Evolutionary conservation across 2,113 vertebrate genomes (phyloP).

Genomic region (Petrocephalus microphthalmus): DNA sequence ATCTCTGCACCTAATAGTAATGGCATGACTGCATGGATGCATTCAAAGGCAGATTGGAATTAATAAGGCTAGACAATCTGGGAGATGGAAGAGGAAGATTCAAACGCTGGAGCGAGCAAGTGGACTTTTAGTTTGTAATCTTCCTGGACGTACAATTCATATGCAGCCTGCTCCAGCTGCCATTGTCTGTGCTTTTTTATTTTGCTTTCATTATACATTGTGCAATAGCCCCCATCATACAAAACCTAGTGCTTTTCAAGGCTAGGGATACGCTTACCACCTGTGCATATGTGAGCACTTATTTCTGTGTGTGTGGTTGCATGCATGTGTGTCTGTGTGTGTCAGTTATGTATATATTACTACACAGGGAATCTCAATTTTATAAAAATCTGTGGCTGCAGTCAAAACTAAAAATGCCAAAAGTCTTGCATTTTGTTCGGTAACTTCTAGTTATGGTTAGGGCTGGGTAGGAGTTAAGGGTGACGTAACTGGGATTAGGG

Average conservation of each 20-base stretch:
- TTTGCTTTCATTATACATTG: background rate
- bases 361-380: too few species aligned
- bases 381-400: too few species aligned
- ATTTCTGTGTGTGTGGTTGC: background rate
- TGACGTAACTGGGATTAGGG: background rate
- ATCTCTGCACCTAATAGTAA: background rate
- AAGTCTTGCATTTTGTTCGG: background rate
- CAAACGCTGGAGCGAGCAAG: background rate
- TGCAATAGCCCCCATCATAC: background rate
- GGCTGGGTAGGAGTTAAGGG: background rate
- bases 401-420: background rate
- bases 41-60: slow-evolving; percentile 8
- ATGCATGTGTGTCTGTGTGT: background rate
- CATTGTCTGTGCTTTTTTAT: background rate
- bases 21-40: background rate
- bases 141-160: background rate
- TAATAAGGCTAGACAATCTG: background rate
- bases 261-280: background rate
- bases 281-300: background rate
- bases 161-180: background rate
- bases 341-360: background rate
- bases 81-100: background rate
- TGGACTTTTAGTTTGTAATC: background rate
- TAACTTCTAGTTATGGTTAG: background rate
- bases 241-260: background rate